Base-by-base conservation (phyloP, 1,140 invertebrate genomes). In the Cydia strobilella region DNA sequence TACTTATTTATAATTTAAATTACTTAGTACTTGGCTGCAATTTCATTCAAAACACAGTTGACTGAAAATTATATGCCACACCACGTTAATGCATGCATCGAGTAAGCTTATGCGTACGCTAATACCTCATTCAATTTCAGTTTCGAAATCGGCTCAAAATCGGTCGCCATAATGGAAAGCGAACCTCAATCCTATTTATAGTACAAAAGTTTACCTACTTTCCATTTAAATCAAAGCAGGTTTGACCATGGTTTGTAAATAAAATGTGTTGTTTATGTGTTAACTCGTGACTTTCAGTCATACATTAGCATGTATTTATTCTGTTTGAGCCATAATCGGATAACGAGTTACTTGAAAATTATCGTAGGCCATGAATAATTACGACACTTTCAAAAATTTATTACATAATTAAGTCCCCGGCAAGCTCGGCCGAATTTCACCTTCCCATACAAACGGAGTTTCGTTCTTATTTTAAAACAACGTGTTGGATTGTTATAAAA, bases 231-330 rank as follows among this genome's bases (percentile, higher is more conserved):
- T 45, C 42, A 45, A 59, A 10, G 7, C 15, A 10, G 65, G 20
- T 69, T 18, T 69, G 65, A 6, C 65, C 65, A 18, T 18, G 31
- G 35, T 69, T 69, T 35, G 13, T 18, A 42, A 73, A 73, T 73
- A 13, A 54, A 73, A 73, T 25, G 27, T 20, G 45, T 0, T 73
- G 45, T 73, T 73, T 73, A 73, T 54, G 72, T 31, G 72, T 31
- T 51, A 69, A 69, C 42, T 20, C n/a, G 65, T 7, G 9, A 35
- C 65, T 69, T 35, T 35, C 54, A 23, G 54, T 59, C 10, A 59
- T 23, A 69, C 12, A 69, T 69, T 69, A 66, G n/a, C 13, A 69
- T 69, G 7, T 10, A 39, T 69, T 35, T 39, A 69, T 69, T 69
- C 35, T 18, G 15, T 39, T 20, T 20, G 9, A 23, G n/a, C 4